Evolutionary conservation across 1,140 invertebrate species (phyloP), one percentile per base, ranked within the genome.

Genomic region (Panagrolaimus sp.): DNA sequence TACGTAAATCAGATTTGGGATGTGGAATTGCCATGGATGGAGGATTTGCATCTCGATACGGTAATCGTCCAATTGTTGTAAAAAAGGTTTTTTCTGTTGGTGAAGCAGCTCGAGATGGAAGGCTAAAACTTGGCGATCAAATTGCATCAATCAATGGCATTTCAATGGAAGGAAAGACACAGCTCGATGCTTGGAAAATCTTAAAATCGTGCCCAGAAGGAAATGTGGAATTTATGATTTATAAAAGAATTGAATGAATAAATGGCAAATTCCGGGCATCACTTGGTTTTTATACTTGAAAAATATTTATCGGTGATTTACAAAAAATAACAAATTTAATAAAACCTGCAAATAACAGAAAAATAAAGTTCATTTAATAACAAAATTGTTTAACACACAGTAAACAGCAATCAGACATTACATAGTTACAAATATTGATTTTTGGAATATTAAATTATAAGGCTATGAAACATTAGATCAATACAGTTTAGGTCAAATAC

Each of bases 71-170:
- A 42, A 72, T 73, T 42, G 47, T 73, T 38, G 71, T 73, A 20
- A 73, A 67, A 43, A 73, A 67, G 16, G n/a, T 73, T 65, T 73
- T 73, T 64, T 43, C 20, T 66, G 71, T 61, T 27, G 71, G 71
- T 9, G 71, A 73, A 73, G 71, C 71, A 16, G 70, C 71, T 8
- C 45, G 25, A 7, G 45, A 63, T 42, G 65, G 65, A 5, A 23
- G 44, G 63, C 57, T 73, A 8, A 31, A 64, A 13, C 44, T 74
- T 51, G 71, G 71, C 0, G 71, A 73, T 45, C 63, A 67, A 38
- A 73, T 73, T 25, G 43, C 71, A 27, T 48, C 51, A n/a, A 71
- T 73, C 42, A 64, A 62, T n/a, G 65, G 31, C 25, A 72, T 57
- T 4, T 45, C 43, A 16, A 27, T 72, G n/a, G 45, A 63, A 27